Evolutionary conservation across 1,140 invertebrate genomes (phyloP), one percentile per base, ranked within the genome.

Genomic region (Drosophila truncata): DNA sequence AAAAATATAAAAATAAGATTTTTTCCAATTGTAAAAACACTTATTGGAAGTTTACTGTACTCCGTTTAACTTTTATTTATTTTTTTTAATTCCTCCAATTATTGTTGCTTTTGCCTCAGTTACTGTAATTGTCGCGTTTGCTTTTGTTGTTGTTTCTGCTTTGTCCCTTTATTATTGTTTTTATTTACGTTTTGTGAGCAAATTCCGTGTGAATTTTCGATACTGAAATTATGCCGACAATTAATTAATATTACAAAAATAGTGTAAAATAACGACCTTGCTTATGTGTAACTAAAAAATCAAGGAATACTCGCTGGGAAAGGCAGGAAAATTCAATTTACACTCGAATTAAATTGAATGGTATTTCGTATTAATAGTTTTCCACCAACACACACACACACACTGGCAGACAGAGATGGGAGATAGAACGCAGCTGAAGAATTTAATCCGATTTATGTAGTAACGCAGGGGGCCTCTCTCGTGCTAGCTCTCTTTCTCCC

Each of bases 271-370:
- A 18, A 35, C 23, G 65, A 67, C 65, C 65, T 65, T 67, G 54
- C 59, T n/a, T 50, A 57, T 71, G 59, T 54, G 25, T 31, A 14
- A 27, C n/a, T 25, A 16, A 35, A 33, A 42, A 41, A 39, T 3
- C 27, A 16, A 16, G 3, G 13, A 27, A 31, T 29, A 31, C n/a
- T 25, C 18, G 55, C 31, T 54, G 52, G 33, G 78, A 64, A 70
- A 80, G 81, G 65, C 31, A 54, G 33, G 33, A 25, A 83, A 83
- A 76, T 76, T 77, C 57, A 82, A 82, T 65, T 78, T 42, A 69
- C 57, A 46, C 42, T 31, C n/a, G 18, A 66, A 62, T 62, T 42
- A 62, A 65, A 37, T 42, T 65, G 23, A 62, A 65, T 62, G 60
- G 59, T 61, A 33, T 55, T 67, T 44, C 20, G 41, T 65, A 70